Evolutionary conservation across 1,140 invertebrate species (phyloP).

Genomic region (Eupristina koningsbergeri): DNA sequence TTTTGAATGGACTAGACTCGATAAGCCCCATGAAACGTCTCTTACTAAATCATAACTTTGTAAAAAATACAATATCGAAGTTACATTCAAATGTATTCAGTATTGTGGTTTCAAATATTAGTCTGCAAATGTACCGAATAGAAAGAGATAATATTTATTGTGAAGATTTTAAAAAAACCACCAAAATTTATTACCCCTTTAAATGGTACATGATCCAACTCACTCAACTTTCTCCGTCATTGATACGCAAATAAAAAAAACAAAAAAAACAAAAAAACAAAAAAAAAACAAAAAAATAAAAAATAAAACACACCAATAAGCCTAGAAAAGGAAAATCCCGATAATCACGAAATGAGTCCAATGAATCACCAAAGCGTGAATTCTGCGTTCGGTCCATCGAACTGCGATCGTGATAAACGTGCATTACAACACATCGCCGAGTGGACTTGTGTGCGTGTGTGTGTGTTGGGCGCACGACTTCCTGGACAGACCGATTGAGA

Average conservation of each 20-base stretch:
- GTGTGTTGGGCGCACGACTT: neutral
- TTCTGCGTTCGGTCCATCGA: slow-evolving; percentile 18
- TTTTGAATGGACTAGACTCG: no score
- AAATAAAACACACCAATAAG: no score
- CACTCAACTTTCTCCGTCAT: neutral
- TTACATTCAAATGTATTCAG: no score
- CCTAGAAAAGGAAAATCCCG: slow-evolving; percentile 5
- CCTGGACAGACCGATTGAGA: neutral
- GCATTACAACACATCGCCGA: neutral
- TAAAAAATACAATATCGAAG: no score
- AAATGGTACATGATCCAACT: neutral
- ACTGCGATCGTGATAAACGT: neutral
- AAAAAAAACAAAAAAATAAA: no score
- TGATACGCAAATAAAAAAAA: neutral
- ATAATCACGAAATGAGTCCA: neutral
- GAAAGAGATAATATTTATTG: neutral
- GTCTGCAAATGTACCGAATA: neutral
- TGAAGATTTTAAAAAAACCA: neutral
- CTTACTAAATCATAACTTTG: no score
- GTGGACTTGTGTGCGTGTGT: no score
- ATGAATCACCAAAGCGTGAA: slow-evolving; percentile 23
- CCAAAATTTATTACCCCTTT: neutral
- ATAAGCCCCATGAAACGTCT: no score
- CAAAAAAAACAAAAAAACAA: no score
- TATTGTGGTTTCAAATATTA: no score